phyloP scores from a whole-genome alignment of 1,140 invertebrate species.

The Triops cancriformis region DNA sequence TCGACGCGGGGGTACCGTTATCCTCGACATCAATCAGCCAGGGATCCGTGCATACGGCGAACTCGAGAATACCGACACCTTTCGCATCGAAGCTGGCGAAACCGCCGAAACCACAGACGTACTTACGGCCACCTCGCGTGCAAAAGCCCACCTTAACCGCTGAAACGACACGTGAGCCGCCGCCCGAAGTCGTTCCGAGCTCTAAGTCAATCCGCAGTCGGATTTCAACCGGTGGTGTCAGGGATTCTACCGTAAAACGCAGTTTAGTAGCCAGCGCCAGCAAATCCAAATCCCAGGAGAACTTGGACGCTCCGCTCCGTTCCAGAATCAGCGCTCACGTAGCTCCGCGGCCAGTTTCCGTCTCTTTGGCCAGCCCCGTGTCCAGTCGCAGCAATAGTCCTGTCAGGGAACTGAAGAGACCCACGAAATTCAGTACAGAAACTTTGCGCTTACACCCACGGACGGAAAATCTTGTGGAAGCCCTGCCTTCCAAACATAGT shows the following conservation, averaged over 20 bases:
- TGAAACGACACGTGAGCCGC: neutral
- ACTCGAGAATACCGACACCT: neutral
- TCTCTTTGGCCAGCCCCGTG: neutral
- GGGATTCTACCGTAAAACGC: neutral
- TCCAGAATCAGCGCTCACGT: neutral
- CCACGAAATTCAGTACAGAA: neutral
- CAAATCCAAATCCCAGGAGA: neutral
- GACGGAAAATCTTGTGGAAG: neutral
- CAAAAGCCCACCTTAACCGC: neutral
- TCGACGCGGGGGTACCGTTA: neutral
- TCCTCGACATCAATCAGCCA: neutral
- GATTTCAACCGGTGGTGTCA: neutral
- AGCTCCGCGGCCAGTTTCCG: neutral
- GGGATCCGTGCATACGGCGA: neutral
- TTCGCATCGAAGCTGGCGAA: neutral
- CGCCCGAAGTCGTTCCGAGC: neutral
- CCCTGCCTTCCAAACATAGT: neutral
- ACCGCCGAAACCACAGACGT: neutral
- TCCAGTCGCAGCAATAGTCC: neutral
- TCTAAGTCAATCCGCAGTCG: neutral
- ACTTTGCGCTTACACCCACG: neutral
- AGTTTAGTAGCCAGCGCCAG: neutral
- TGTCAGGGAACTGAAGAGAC: neutral
- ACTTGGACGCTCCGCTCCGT: neutral
- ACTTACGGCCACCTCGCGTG: neutral